phyloP scores from a whole-genome alignment of 2,113 vertebrate species.

The Pundamilia nyererei region DNA sequence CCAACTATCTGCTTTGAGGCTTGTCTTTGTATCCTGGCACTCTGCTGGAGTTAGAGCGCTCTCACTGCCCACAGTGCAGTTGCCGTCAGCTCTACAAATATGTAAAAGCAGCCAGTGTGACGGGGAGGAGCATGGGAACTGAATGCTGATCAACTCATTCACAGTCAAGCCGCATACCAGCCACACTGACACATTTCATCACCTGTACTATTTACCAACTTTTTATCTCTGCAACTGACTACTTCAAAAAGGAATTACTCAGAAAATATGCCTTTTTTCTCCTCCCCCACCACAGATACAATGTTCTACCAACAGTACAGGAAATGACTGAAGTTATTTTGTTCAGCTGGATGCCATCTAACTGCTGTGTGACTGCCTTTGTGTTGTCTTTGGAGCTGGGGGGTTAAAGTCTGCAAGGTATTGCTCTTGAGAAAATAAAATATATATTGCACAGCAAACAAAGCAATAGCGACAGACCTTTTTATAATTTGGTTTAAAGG shows the following conservation, averaged over 20 bases:
- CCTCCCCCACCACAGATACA: neutral
- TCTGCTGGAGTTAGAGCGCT: slow-evolving; percentile 20
- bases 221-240: slow-evolving; percentile 2
- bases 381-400: neutral
- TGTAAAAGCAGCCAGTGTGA: slow-evolving; percentile 60
- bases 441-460: neutral
- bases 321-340: neutral
- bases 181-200: slow-evolving; percentile 45
- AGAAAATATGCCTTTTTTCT: neutral
- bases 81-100: slow-evolving; percentile 45
- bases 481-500: slow-evolving; percentile 4
- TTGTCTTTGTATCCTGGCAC: slow-evolving; percentile 26
- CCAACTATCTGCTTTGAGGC: slow-evolving; percentile 26
- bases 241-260: neutral
- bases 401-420: neutral
- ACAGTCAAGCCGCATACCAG: slow-evolving; percentile 20
- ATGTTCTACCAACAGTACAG: neutral
- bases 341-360: neutral
- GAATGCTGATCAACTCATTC: slow-evolving; percentile 62
- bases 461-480: neutral
- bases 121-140: slow-evolving; percentile 16
- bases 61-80: slow-evolving; percentile 25
- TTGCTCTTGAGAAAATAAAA: slow-evolving; percentile 22
- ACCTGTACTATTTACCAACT: slow-evolving; percentile 32
- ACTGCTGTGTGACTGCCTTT: neutral